Percentiles rank a stretch among this genome's conserved stretches.
Conservation (phyloP, 37 sponge, comb jelly and placozoan genomes). For the Crambe crambe region DNA sequence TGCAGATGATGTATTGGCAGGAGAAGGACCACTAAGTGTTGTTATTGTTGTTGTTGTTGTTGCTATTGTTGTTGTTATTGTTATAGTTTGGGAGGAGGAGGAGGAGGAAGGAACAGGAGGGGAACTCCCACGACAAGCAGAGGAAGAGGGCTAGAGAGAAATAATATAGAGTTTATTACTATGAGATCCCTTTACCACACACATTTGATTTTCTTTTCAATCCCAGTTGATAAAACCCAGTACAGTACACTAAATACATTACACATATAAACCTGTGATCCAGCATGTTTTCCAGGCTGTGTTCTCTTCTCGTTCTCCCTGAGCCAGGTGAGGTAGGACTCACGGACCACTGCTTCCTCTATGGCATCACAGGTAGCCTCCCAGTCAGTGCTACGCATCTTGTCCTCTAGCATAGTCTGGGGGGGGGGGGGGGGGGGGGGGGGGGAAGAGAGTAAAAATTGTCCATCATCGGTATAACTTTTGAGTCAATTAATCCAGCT, state of each 20-base stretch:
- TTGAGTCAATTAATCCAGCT: no score
- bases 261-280: background rate
- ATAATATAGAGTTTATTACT: background rate
- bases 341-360: conserved; percentile 90
- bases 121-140: conserved; percentile 15
- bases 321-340: conserved; percentile 90
- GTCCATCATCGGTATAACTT: no score
- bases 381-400: conserved; percentile 74
- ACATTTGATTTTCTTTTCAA: background rate
- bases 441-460: no score
- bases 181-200: background rate
- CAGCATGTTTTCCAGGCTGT: background rate
- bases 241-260: background rate
- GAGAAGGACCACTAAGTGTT: no score
- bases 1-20: background rate
- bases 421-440: background rate
- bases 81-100: background rate
- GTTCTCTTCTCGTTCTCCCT: conserved; percentile 61
- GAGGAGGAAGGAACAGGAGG: conserved; percentile 5
- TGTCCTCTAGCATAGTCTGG: conserved; percentile 87
- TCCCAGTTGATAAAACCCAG: background rate
- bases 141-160: conserved; percentile 42
- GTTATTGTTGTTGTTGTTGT: no score
- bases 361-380: conserved; percentile 87
- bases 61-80: no score